Evolutionary conservation across 2,113 vertebrate species (phyloP), one percentile per base, ranked within the genome.

Genomic region (Neopipo cinnamomea): DNA sequence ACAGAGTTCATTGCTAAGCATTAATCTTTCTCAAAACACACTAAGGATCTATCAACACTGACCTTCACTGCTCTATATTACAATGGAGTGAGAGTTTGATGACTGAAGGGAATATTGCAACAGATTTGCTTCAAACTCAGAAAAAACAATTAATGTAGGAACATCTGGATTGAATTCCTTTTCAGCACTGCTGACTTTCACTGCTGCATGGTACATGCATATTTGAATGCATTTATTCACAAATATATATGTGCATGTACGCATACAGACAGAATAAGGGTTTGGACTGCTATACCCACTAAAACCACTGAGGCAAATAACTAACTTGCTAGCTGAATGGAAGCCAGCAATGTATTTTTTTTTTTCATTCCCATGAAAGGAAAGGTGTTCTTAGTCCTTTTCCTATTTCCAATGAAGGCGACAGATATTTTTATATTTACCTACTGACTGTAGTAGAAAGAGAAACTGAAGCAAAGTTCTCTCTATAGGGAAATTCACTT

Each of bases 21-120:
- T 98, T 98, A 98, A 98, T 98, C 98, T 98, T 95, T 97, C 97
- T 97, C 93, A 95, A 96, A 95, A 92, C 66, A 97, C 72, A 91
- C 96, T 98, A 97, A 97, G 97, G 98, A 97, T 97, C 92, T 96
- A 96, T 98, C 97, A 97, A 89, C 96, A 91, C 83, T 96, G 97
- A 97, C 97, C 97, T 97, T 98, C 98, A 97, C 95, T 94, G 91
- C n/a, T 88, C 37, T 59, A 5, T 92, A 95, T 98, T 96, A 97
- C 67, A 92, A 95, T 92, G 90, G 93, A 97, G 76, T 80, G 74
- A 97, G 92, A 97, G 97, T 95, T 94, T 96, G 94, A 97, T 97
- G 89, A 94, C 83, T 98, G 98, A 98, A 96, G 83, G 77, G 94
- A 97, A 98, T 97, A 98, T 98, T 98, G 98, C 93, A 97, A 93